Base-by-base conservation (phyloP, 2,888 invertebrate species). In the Sialis fuliginosa region DNA sequence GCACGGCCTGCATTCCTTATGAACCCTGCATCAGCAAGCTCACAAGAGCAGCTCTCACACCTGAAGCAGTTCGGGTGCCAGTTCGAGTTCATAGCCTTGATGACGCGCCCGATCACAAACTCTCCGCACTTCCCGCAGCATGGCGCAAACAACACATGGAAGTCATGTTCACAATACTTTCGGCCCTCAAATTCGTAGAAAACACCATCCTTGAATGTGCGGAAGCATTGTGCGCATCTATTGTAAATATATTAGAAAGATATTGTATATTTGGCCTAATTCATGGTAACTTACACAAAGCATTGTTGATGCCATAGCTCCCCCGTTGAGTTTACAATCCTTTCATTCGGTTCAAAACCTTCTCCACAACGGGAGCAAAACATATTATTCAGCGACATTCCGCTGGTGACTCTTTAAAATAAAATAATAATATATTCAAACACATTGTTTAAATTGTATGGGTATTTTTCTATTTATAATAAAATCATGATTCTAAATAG, bases 51-150 rank as follows among this genome's bases (percentile, higher is more conserved):
- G 65, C 91, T 77, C 62, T 96, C 89, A 61, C 98, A 99, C 22
- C 88, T 80, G 74, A 99, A 99, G 65, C 98, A 99, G 50, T 81
- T 78, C 2, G 97, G 96, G 69, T 99, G 98, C 98, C 98, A 99
- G 65, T 90, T 95, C 33, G 90, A 80, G 60, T 96, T 93, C 93
- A 98, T 96, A 1, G 98, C 98, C 65, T 98, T 98, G 62, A 99
- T 98, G 42, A 99, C 98, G 48, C 98, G 81, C 0, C 98, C 98
- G 61, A 97, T 92, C 50, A 98, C 91, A 64, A 98, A 98, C 66
- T 95, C 93, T 30, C 83, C 62, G 53, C 69, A 72, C 70, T 75
- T 72, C 66, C 81, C 79, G 62, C 88, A 88, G 60, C 85, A 87
- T 5, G 66, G 66, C 44, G 93, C 88, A 70, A 92, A 95, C 6